These are phyloP conservation scores for Hydrolagus affinis DNA, from an alignment of 2,113 vertebrate species.

Conservation along the genomic window DNA sequence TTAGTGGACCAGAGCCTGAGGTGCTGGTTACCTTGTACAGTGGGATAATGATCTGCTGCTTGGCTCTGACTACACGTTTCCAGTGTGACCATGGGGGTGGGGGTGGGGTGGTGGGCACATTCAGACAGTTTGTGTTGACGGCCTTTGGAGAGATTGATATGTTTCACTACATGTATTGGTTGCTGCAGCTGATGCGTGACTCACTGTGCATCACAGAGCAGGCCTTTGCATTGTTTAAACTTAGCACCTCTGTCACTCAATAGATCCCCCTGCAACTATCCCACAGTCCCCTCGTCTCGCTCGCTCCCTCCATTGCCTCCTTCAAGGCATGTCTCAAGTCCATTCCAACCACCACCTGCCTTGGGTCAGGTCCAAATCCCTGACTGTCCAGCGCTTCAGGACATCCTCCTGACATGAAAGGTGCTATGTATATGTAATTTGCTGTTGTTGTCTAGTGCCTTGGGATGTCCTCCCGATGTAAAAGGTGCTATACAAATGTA, in stretches of 20 bases:
- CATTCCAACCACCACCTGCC: no score
- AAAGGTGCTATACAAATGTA: no score
- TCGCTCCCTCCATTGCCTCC: no score
- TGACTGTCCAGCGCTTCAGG: no score
- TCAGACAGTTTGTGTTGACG: background rate
- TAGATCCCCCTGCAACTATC: background rate
- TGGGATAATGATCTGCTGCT: background rate
- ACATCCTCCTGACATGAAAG: no score
- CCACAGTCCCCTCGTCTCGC: no score
- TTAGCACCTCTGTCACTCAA: background rate
- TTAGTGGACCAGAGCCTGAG: conserved; percentile 12
- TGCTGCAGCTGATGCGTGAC: background rate
- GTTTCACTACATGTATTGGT: conserved; percentile 1
- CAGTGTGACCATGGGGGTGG: no score
- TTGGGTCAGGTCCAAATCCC: no score
- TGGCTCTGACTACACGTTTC: background rate
- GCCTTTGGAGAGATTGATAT: background rate
- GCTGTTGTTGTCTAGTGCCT: no score
- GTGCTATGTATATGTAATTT: no score
- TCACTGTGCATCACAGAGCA: background rate
- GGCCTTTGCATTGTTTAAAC: background rate
- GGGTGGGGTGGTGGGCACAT: background rate
- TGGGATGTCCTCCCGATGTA: no score
- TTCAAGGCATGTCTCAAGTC: no score
- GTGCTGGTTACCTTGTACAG: conserved; percentile 1